Base-by-base conservation (phyloP, 2,888 invertebrate species). In the Toxonevra muliebris region DNA sequence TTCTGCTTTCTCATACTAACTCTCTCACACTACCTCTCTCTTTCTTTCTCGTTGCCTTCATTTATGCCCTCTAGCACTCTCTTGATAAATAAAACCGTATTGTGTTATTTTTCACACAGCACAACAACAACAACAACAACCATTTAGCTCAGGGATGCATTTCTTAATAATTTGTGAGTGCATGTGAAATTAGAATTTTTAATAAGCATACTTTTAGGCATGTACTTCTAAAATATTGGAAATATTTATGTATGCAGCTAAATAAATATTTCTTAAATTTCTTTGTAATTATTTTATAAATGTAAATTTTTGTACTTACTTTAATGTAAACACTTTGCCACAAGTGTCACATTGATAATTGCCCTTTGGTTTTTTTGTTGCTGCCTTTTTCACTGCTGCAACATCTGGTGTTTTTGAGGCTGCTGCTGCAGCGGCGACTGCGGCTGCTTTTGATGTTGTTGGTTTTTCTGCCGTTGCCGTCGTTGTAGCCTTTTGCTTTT, bases 241-340 rank as follows among this genome's bases (percentile, higher is more conserved):
- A n/a, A n/a, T n/a, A n/a, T 13, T 48, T 4, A 45, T n/a, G 43
- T n/a, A 8, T 12, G 17, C 3, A 17, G 17, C 3, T 42, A 15
- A 17, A 59, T 42, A 10, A 8, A 11, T 11, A 59, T 42, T 17
- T 42, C 13, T 42, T 7, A 59, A 17, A 59, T 58, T 30, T 5
- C 15, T 10, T 11, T 10, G 40, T 11, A 57, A 58, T 13, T 12
- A 58, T n/a, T 11, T 30, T 53, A 19, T 45, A 48, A 40, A 43
- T 50, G 5, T n/a, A n/a, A n/a, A n/a, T n/a, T 43, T 40, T 40
- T 0, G 8, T 73, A 86, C 88, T 87, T 76, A 88, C 88, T 84
- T 87, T 80, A 83, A 86, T 17, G 79, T 78, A 73, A 87, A 86
- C 57, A 81, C 81, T 57, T 87, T 86, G 19, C 86, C 86, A 70